Base-by-base conservation (phyloP, 1,140 invertebrate species). In the Amyelois transitella region DNA sequence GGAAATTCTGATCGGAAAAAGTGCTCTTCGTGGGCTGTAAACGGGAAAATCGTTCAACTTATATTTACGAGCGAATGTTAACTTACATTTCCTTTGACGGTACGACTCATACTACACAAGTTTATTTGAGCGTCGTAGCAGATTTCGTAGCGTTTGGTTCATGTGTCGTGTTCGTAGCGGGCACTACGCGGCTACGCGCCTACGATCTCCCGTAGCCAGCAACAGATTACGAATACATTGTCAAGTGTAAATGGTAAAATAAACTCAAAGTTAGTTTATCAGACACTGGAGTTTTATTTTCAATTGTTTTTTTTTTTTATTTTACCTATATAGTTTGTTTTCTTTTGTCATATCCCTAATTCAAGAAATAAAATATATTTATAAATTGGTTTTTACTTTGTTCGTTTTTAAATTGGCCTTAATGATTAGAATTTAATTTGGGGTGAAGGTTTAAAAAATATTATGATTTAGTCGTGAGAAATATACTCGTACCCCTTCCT, bases 181-280 rank as follows among this genome's bases (percentile, higher is more conserved):
- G 19, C 64, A 60, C 72, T 77, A 74, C 71, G 77, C 77, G 77
- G 76, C 81, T 83, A 81, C 81, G 78, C 72, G 73, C 57, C 80
- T 86, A 86, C 83, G 81, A 74, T 68, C 69, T 72, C 66, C 74
- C 77, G 81, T 84, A 87, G 84, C 79, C 72, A 64, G 72, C 82
- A 86, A 85, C 84, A 88, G 84, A 87, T 83, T 77, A 81, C 81
- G 84, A 87, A 80, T 88, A 88, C 83, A 88, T 88, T 89, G 88
- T 89, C 88, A 88, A 88, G 88, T 89, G 88, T 89, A 89, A 89
- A 89, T 89, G 86, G 88, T 89, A 88, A 88, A 89, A 89, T 89
- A 89, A 89, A 89, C 87, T 89, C 86, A 89, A 88, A 89, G 87
- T 88, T 89, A 89, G 88, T 89, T 89, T 89, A 89, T 89, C 88